These are phyloP conservation scores for Myiozetetes cayanensis DNA, from an alignment of 2,113 vertebrate species.

Conservation along the genomic window DNA sequence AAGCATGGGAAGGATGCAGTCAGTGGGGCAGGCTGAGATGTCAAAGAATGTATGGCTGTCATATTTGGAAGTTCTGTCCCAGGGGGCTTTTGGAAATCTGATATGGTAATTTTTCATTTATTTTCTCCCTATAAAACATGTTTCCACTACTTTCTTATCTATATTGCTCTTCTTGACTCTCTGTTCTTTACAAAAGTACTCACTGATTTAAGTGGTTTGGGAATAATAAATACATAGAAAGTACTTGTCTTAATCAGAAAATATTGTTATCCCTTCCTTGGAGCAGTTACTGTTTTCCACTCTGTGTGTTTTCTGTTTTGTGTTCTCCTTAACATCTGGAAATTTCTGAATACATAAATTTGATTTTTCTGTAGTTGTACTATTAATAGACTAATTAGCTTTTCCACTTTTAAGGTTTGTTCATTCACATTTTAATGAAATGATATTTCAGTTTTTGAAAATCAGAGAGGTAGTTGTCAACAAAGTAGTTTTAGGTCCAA, in stretches of 20 bases:
- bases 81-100: background rate
- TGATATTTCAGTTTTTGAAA: background rate
- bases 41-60: background rate
- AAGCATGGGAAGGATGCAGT: background rate
- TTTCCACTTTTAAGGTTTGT: background rate
- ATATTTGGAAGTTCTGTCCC: background rate
- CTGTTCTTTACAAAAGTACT: background rate
- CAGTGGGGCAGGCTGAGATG: background rate
- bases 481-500: background rate
- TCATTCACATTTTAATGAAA: background rate
- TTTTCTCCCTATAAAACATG: background rate
- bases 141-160: background rate
- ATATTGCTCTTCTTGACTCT: background rate
- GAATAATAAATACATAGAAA: background rate
- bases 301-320: background rate
- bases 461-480: background rate
- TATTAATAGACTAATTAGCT: background rate
- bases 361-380: background rate
- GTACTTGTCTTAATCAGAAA: background rate
- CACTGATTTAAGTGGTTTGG: background rate
- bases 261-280: background rate
- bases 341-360: background rate
- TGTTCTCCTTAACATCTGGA: background rate
- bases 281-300: background rate
- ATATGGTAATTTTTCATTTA: background rate